Evolutionary conservation across 1,140 invertebrate genomes (phyloP), one percentile per base, ranked within the genome.

Genomic region (Leptopilina boulardi): DNA sequence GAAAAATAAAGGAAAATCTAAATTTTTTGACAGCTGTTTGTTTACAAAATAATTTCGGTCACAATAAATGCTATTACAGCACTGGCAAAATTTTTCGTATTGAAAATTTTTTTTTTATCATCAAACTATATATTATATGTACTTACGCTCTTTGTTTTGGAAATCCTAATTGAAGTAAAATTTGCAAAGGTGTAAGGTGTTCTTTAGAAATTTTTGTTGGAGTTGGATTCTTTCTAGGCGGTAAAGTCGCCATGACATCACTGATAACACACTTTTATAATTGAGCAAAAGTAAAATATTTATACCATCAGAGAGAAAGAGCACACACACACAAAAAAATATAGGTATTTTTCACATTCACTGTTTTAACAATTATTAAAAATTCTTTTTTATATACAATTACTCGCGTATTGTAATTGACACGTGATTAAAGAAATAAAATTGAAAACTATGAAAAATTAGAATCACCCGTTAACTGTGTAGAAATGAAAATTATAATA

Each of bases 131-230:
- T n/a, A n/a, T n/a, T n/a, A n/a, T n/a, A n/a, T n/a, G n/a, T 41
- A 59, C 94, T 94, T 93, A 97, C 96, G 95, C 96, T 93, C 96
- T 93, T 80, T 96, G 94, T 91, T 94, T 96, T 2, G 95, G 94
- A 91, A 97, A 97, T 42, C 96, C 96, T 94, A 97, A 95, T 91
- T 97, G 96, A 71, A 97, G 89, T 26, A 97, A 91, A 23, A 95
- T 96, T 91, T 97, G 94, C 77, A 96, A 90, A 23, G 96, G 94
- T 71, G 94, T 94, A 78, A 94, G 87, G 87, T 95, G 93, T 87
- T 95, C 94, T 91, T 95, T 95, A 15, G 93, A 94, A 82, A 93
- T 93, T 92, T 93, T 93, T 59, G 93, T 94, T 13, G 93, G 92
- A 76, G 93, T 94, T 47, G 92, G 92, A 90, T 94, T 94, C 89